These are phyloP conservation scores for Asobara japonica DNA, from an alignment of 1,140 invertebrate species.

Conservation along the genomic window DNA sequence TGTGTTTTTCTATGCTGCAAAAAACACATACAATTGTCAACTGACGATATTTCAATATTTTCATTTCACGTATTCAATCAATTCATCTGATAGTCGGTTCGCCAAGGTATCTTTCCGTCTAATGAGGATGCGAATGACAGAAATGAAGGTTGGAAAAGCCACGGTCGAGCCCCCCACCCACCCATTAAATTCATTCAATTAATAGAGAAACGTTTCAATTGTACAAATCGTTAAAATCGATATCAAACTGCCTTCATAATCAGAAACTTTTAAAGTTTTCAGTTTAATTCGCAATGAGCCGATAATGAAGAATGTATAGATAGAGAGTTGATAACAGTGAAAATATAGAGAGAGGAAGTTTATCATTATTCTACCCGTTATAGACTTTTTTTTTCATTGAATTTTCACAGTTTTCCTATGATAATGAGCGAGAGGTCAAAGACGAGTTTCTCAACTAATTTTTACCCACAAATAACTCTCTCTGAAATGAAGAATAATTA, in stretches of 20 bases:
- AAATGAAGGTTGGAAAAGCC: too few relatives aligned
- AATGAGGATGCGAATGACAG: too few relatives aligned
- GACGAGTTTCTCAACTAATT: neutral
- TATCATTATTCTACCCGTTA: neutral
- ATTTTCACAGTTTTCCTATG: neutral
- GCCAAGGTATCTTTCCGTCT: too few relatives aligned
- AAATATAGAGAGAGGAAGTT: neutral
- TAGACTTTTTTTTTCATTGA: neutral
- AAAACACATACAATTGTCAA: too few relatives aligned
- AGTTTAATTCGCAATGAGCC: conserved; percentile 16
- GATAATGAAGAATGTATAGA: conserved; percentile 14
- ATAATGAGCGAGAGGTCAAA: neutral
- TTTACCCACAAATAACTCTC: too few relatives aligned
- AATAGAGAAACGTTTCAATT: conserved; percentile 22
- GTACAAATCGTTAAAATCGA: conserved; percentile 15
- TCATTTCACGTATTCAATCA: too few relatives aligned
- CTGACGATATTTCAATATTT: too few relatives aligned
- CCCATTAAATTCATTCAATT: conserved; percentile 28
- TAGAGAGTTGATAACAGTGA: neutral
- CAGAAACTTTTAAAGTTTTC: conserved; percentile 17
- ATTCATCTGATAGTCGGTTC: too few relatives aligned
- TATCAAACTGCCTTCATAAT: conserved; percentile 18
- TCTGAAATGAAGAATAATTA: too few relatives aligned
- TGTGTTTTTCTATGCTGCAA: neutral
- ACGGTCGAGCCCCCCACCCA: too few relatives aligned